Evolutionary conservation across 2,888 invertebrate species (phyloP).

Genomic region (Scaptomyza parva): DNA sequence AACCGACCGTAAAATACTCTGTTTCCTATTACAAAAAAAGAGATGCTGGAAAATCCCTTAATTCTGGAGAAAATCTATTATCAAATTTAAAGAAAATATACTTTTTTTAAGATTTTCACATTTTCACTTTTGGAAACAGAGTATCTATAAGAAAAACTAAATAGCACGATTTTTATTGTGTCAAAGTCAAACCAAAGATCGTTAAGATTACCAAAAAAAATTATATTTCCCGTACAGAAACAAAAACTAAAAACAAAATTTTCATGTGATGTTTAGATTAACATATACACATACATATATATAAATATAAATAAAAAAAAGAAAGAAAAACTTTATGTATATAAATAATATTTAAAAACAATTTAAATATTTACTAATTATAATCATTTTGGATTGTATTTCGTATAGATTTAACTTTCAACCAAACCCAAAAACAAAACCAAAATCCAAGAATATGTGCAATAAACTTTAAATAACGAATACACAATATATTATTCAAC

Average conservation of each 20-base stretch:
- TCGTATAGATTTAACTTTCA: conserved; percentile 49
- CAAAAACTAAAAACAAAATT: conserved; percentile 59
- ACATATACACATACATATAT: conserved; percentile 36
- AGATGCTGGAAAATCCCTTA: background rate
- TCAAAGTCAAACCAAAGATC: conserved; percentile 37
- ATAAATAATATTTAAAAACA: conserved; percentile 27
- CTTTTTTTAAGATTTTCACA: too few relatives aligned
- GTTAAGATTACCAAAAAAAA: conserved; percentile 42
- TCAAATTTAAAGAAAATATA: too few relatives aligned
- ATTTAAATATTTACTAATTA: conserved; percentile 55
- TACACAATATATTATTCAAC: conserved; percentile 63
- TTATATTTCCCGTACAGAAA: conserved; percentile 47
- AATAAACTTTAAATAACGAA: conserved; percentile 38
- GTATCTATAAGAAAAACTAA: background rate
- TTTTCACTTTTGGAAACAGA: conserved; percentile 1
- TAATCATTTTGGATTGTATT: conserved; percentile 65
- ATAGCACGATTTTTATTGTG: conserved; percentile 32
- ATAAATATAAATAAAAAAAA: conserved; percentile 12
- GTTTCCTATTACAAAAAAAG: background rate
- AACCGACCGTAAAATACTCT: conserved; percentile 9
- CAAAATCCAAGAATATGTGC: conserved; percentile 17
- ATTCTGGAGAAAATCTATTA: too few relatives aligned
- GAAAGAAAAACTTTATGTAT: conserved; percentile 27
- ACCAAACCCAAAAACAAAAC: conserved; percentile 9
- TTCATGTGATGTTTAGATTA: conserved; percentile 81